Conservation (phyloP, 2,888 invertebrate genomes). For the Thera obeliscata region DNA sequence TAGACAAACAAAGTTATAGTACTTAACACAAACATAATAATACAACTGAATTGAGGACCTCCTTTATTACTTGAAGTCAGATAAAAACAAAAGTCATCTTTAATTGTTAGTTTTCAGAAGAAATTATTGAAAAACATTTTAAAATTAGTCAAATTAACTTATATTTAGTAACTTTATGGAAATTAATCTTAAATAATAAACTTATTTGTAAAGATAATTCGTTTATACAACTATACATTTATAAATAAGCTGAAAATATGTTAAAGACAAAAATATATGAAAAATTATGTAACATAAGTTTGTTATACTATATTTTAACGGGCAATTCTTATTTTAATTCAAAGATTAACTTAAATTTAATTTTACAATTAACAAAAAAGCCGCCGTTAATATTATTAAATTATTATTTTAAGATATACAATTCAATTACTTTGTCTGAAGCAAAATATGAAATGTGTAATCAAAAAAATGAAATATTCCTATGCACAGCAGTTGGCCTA, state of each 20-base stretch:
- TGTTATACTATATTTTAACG: too few relatives aligned
- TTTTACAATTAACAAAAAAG: not conserved
- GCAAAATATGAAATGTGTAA: too few relatives aligned
- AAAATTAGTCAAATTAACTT: slow-evolving; percentile 1
- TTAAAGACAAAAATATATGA: not conserved
- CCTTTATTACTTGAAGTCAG: not conserved
- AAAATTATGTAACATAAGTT: not conserved
- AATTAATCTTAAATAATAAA: not conserved
- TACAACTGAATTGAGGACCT: too few relatives aligned
- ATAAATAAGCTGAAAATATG: not conserved
- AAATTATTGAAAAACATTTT: slow-evolving; percentile 1
- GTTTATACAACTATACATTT: slow-evolving; percentile 12
- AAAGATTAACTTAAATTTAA: too few relatives aligned
- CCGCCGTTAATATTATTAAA: not conserved
- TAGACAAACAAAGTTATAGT: too few relatives aligned
- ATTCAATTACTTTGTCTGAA: too few relatives aligned
- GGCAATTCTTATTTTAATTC: too few relatives aligned
- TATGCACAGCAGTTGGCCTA: too few relatives aligned
- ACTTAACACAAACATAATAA: too few relatives aligned
- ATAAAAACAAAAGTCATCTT: not conserved
- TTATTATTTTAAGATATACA: not conserved
- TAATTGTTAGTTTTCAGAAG: not conserved
- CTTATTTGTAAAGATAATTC: slow-evolving; percentile 9
- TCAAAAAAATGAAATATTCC: too few relatives aligned
- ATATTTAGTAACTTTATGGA: not conserved